Percentiles rank a stretch among this genome's conserved stretches.
These are phyloP conservation scores for Dromococcyx pavoninus DNA, from an alignment of 2,797 vertebrate genomes.

Conservation along the genomic window DNA sequence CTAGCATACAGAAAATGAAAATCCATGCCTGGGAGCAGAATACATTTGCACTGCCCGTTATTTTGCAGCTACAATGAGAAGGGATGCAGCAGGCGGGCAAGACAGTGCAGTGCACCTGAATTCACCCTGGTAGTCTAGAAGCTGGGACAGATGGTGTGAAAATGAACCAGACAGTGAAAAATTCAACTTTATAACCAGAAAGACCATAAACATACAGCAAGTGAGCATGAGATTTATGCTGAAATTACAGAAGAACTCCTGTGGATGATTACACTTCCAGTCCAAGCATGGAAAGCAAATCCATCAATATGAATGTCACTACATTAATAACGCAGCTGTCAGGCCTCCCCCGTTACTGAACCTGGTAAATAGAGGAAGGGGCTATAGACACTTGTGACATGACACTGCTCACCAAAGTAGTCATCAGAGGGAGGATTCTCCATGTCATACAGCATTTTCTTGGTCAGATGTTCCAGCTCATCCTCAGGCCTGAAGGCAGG, in stretches of 20 bases:
- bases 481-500: constrained; percentile 88
- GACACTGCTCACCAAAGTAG: constrained; percentile 88
- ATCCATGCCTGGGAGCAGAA: neutral
- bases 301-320: neutral
- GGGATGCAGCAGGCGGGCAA: neutral
- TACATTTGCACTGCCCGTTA: neutral
- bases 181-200: constrained; percentile 6
- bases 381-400: neutral
- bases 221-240: neutral
- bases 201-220: constrained; percentile 33
- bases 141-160: neutral
- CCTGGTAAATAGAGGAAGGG: neutral
- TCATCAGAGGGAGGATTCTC: constrained; percentile 95
- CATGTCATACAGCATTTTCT: constrained; percentile 99
- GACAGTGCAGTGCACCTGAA: neutral
- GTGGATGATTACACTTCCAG: constrained; percentile 9
- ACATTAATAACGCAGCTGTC: neutral
- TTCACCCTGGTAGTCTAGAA: neutral
- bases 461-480: constrained; percentile 95
- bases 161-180: constrained; percentile 38
- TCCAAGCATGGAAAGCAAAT: neutral
- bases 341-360: neutral
- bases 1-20: neutral
- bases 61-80: neutral
- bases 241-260: constrained; percentile 32